These are phyloP conservation scores for Drosophila lini DNA, from an alignment of 1,140 invertebrate species.

Conservation along the genomic window DNA sequence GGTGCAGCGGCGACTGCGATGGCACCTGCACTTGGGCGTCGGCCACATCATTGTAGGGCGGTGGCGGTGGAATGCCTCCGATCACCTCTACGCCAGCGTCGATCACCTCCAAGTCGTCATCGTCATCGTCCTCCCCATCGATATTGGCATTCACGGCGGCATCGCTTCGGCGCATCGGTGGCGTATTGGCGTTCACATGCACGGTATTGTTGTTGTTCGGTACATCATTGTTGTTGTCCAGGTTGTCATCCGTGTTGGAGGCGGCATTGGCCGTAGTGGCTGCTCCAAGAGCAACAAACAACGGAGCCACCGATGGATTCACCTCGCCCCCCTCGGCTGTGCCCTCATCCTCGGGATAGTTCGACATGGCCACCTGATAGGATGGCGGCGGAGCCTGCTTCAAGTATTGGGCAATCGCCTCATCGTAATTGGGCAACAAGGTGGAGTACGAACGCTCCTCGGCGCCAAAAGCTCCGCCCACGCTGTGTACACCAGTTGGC, in stretches of 20 bases:
- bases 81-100: constrained; percentile 47
- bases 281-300: constrained; percentile 62
- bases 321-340: constrained; percentile 34
- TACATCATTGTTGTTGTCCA: constrained; percentile 79
- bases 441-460: constrained; percentile 86
- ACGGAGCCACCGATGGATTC: constrained; percentile 38
- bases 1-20: constrained; percentile 47
- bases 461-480: constrained; percentile 70
- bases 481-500: constrained; percentile 78
- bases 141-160: constrained; percentile 40
- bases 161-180: constrained; percentile 78
- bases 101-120: constrained; percentile 68
- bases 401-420: constrained; percentile 86
- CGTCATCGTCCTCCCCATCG: constrained; percentile 39
- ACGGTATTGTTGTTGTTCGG: constrained; percentile 83
- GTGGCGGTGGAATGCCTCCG: constrained; percentile 61
- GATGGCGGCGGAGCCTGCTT: constrained; percentile 89
- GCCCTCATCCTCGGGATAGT: constrained; percentile 64
- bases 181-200: constrained; percentile 80
- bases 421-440: constrained; percentile 88
- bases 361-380: constrained; percentile 86
- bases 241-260: constrained; percentile 50
- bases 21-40: constrained; percentile 54
- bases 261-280: constrained; percentile 36
- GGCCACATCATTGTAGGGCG: constrained; percentile 67